phyloP scores from a whole-genome alignment of 2,113 vertebrate genomes.

The Alethe diademata region DNA sequence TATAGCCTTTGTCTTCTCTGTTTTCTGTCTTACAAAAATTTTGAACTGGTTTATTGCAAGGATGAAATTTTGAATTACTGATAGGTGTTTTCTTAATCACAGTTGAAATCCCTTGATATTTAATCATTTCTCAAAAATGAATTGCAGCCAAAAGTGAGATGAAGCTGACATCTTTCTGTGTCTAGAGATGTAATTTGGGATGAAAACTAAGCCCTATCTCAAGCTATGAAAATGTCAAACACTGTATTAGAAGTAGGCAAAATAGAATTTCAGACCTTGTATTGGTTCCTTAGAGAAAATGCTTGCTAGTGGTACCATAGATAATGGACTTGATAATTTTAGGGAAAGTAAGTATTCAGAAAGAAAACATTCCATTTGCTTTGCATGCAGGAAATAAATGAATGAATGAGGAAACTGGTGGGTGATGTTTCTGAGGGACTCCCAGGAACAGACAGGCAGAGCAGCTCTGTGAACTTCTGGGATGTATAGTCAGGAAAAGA shows the following conservation, averaged over 20 bases:
- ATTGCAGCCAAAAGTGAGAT: not conserved
- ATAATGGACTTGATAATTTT: not conserved
- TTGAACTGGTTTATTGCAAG: not conserved
- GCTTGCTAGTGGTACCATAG: not conserved
- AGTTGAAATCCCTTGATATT: not conserved
- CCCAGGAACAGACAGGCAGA: accelerated
- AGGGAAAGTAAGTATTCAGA: not conserved
- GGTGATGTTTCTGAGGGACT: not conserved
- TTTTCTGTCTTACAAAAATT: not conserved
- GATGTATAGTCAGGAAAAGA: not conserved
- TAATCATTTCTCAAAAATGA: not conserved
- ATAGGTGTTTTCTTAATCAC: not conserved
- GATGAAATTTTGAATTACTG: not conserved
- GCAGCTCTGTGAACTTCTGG: not conserved
- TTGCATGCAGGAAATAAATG: not conserved
- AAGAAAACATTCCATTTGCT: not conserved
- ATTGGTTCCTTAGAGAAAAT: not conserved
- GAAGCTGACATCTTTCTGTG: not conserved
- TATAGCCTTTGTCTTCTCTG: not conserved
- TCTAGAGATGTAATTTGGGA: not conserved
- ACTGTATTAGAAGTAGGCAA: not conserved
- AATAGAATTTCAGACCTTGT: not conserved
- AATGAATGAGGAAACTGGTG: not conserved
- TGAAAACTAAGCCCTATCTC: not conserved
- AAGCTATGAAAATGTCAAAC: not conserved